Base-by-base conservation (phyloP, 2,888 invertebrate genomes). In the Orthosia cruda region DNA sequence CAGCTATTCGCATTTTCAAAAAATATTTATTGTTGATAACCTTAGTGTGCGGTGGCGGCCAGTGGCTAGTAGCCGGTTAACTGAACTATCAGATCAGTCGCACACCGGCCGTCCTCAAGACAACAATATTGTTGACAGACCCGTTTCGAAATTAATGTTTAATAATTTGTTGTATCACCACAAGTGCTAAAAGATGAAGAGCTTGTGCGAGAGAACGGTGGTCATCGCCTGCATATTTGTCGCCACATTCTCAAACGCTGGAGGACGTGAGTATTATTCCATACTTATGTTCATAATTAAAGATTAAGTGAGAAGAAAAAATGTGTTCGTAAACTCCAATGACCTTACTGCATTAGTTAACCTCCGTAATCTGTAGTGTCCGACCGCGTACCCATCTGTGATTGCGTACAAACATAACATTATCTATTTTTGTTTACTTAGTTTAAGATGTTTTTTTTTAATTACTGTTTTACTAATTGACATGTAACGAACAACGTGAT, bases 1-100 rank as follows among this genome's bases (percentile, higher is more conserved):
- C 80, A 79, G 81, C 75, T 74, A 86, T 84, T 89, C 85, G 86
- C 76, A 88, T 90, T 91, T 90, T 90, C 84, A 85, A 90, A 89
- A 90, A 90, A 90, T 88, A 89, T 89, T 89, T 90, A 90, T 90
- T 91, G 92, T 92, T 92, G 93, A 94, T 94, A 94, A 94, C 94
- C 94, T 94, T 91, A 90, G 89, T 90, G 65, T 90, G 87, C 89
- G 65, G 86, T 74, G 88, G 84, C 87, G 86, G 89, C 88, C 88
- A 91, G 91, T 89, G 91, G 92, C 89, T 88, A 92, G 91, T 90
- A 91, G 93, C 85, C 92, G 88, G 88, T 83, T 90, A 83, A 88
- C 84, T 82, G 84, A 87, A 84, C 89, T 89, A 91, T 91, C 94
- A 94, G 94, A 91, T 91, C 94, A 94, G 94, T 94, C 91, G 92